A percentile compares a stretch with the other conserved stretches of the same genome.
Evolutionary conservation across 1,140 invertebrate genomes (phyloP).

Genomic region (Euura saliciscinereae): DNA sequence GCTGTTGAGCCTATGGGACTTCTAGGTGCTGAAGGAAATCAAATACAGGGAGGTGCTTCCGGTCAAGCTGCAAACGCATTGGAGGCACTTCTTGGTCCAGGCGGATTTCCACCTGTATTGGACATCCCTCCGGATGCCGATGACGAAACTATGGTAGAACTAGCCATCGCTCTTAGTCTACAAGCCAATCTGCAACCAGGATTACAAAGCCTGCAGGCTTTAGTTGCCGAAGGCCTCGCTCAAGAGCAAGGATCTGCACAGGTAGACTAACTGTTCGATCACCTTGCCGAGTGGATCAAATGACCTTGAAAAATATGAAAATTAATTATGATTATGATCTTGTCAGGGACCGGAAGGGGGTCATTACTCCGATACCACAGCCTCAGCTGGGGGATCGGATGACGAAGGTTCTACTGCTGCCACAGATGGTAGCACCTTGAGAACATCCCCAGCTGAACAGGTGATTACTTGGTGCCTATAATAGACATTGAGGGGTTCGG

Average conservation of each 20-base stretch:
- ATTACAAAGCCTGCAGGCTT: slow-evolving; percentile 53
- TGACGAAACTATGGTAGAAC: slow-evolving; percentile 95
- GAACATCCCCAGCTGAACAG: slow-evolving; percentile 88
- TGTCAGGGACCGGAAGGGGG: slow-evolving; percentile 57
- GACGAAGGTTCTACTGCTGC: slow-evolving; percentile 95
- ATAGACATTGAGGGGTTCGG: neutral
- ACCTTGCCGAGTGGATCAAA: neutral
- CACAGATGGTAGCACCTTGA: slow-evolving; percentile 88
- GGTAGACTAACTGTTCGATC: slow-evolving; percentile 21
- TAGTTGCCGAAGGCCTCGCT: slow-evolving; percentile 45
- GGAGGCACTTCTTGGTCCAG: slow-evolving; percentile 73
- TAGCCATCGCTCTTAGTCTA: slow-evolving; percentile 93
- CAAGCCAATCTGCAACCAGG: slow-evolving; percentile 72
- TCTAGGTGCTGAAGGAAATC: slow-evolving; percentile 45
- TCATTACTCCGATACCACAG: slow-evolving; percentile 79
- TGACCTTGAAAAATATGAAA: neutral
- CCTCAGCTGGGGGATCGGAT: slow-evolving; percentile 85
- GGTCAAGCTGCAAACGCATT: slow-evolving; percentile 59
- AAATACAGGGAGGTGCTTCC: slow-evolving; percentile 36
- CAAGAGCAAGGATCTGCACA: slow-evolving; percentile 44
- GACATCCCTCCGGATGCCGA: slow-evolving; percentile 91
- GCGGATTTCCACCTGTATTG: slow-evolving; percentile 75
- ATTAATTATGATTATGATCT: neutral
- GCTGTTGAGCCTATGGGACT: slow-evolving; percentile 62
- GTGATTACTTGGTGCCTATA: slow-evolving; percentile 35